phyloP scores from a whole-genome alignment of 2,797 vertebrate species.

The Schizothorax lantsangensis region DNA sequence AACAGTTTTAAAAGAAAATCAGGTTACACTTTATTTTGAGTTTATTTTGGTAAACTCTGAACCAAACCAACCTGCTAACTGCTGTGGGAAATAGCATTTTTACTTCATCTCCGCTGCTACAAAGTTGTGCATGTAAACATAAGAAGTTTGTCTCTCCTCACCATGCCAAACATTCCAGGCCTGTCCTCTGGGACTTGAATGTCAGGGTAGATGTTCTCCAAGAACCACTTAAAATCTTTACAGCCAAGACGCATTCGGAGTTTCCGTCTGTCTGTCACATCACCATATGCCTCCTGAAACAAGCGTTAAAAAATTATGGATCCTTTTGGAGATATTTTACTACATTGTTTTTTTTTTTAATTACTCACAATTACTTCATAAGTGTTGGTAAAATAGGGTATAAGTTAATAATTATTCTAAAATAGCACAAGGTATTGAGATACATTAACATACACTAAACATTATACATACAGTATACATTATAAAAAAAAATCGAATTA shows the following conservation, averaged over 20 bases:
- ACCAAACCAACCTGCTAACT: not conserved
- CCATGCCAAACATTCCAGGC: slow-evolving; percentile 96
- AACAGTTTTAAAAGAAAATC: not conserved
- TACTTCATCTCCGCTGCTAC: not conserved
- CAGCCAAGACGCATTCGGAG: slow-evolving; percentile 87
- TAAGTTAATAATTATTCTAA: not conserved
- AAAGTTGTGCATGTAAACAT: not conserved
- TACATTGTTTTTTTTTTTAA: not conserved
- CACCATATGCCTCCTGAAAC: slow-evolving; percentile 91
- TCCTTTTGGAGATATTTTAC: not conserved
- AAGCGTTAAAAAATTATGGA: slow-evolving; percentile 29
- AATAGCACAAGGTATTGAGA: not conserved
- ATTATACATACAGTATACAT: not conserved
- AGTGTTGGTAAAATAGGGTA: not conserved
- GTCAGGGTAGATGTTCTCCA: slow-evolving; percentile 93
- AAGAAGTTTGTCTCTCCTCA: slow-evolving; percentile 65
- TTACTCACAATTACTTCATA: not conserved
- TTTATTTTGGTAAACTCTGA: not conserved
- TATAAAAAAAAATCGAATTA: not conserved
- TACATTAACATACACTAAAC: not conserved
- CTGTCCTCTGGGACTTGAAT: slow-evolving; percentile 89
- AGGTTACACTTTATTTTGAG: not conserved
- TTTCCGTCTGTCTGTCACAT: slow-evolving; percentile 86
- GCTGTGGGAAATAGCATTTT: not conserved
- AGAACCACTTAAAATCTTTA: slow-evolving; percentile 92